These are phyloP conservation scores for Scaptomyza montana DNA, from an alignment of 1,140 invertebrate genomes.

Conservation along the genomic window DNA sequence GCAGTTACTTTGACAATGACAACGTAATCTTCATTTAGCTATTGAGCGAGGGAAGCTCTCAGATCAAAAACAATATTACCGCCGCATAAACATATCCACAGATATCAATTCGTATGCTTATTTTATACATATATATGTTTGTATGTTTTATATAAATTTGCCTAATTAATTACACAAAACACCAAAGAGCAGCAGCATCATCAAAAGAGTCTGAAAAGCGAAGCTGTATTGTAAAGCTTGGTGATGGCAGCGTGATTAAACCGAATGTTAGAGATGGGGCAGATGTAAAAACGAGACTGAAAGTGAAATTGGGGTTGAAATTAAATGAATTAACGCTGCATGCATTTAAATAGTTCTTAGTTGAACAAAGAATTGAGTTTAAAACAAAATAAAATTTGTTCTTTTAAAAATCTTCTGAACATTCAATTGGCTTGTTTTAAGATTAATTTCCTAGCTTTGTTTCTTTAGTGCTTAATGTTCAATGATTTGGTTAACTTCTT, in stretches of 20 bases:
- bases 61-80: conserved; percentile 50
- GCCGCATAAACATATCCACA: conserved; percentile 20
- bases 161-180: conserved; percentile 78
- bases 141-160: conserved; percentile 59
- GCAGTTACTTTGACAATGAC: conserved; percentile 76
- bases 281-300: too few species aligned
- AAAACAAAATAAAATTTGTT: too few species aligned
- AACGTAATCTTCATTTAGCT: conserved; percentile 66
- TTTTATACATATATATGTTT: conserved; percentile 19
- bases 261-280: not conserved
- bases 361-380: too few species aligned
- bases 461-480: too few species aligned
- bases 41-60: conserved; percentile 10
- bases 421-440: too few species aligned
- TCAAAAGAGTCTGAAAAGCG: conserved; percentile 11
- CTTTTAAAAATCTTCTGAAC: too few species aligned
- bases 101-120: not conserved
- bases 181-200: conserved; percentile 36
- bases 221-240: conserved; percentile 5
- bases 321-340: too few species aligned
- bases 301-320: too few species aligned
- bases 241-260: conserved; percentile 31
- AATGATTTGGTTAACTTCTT: too few species aligned
- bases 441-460: too few species aligned
- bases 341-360: too few species aligned